These are phyloP conservation scores for rat (Rattus norvegicus) DNA, from an alignment of 2,113 vertebrate species.

Conservation along the genomic window GRCr8 NC_086023.1:115431501-115432000, in stretches of 20 bases:
- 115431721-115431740: conserved; percentile 22
- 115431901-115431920: conserved; percentile 60
- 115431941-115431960: conserved; percentile 63
- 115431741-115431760: not conserved
- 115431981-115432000: conserved; percentile 43
- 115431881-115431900: conserved; percentile 74
- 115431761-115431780: conserved; percentile 73
- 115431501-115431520: not conserved
- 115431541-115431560: not conserved
- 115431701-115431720: not conserved
- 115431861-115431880: conserved; percentile 64
- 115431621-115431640: not conserved
- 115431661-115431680: not conserved
- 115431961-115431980: conserved; percentile 55
- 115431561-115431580: not conserved
- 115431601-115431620: not conserved
- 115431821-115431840: conserved; percentile 67
- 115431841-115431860: conserved; percentile 61
- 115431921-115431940: conserved; percentile 61
- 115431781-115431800: conserved; percentile 71
- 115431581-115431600: not conserved
- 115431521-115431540: not conserved
- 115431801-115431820: conserved; percentile 71
- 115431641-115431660: not conserved
- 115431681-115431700: not conserved